These are phyloP conservation scores for Embiotoca jacksoni DNA, from an alignment of 2,113 vertebrate species.

Conservation along the genomic window DNA sequence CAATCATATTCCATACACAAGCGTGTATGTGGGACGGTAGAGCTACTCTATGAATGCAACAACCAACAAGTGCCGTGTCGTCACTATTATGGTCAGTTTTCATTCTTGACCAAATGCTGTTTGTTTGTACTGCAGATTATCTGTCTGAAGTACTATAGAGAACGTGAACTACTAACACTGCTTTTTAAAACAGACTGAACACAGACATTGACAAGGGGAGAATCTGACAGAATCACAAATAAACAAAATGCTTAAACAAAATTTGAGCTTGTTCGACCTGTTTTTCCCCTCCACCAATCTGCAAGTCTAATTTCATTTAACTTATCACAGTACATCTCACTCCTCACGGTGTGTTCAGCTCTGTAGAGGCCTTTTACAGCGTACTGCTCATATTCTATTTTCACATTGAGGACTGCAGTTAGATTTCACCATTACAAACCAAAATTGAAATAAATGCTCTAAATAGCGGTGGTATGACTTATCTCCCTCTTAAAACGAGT, in stretches of 20 bases:
- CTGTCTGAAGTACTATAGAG: neutral
- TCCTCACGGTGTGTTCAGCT: slow-evolving; percentile 3
- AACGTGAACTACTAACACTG: neutral
- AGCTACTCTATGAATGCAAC: no score
- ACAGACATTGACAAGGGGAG: no score
- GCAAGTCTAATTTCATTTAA: neutral
- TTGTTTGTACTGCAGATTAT: neutral
- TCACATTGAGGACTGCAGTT: slow-evolving; percentile 32
- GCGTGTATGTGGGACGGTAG: neutral
- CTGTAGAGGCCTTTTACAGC: slow-evolving; percentile 24
- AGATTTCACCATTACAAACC: slow-evolving; percentile 56
- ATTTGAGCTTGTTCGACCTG: neutral
- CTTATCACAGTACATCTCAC: neutral
- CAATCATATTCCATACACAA: neutral
- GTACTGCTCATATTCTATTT: slow-evolving; percentile 32
- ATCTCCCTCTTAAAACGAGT: slow-evolving; percentile 51
- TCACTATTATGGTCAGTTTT: neutral
- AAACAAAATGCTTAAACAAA: neutral
- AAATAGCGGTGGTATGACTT: slow-evolving; percentile 48
- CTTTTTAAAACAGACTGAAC: neutral
- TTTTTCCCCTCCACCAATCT: no score
- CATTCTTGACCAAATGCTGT: neutral
- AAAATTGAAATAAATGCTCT: slow-evolving; percentile 56
- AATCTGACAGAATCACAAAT: neutral
- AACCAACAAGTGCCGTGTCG: neutral